Conservation (phyloP, 1,140 invertebrate species). For the Zelostemma sp. region DNA sequence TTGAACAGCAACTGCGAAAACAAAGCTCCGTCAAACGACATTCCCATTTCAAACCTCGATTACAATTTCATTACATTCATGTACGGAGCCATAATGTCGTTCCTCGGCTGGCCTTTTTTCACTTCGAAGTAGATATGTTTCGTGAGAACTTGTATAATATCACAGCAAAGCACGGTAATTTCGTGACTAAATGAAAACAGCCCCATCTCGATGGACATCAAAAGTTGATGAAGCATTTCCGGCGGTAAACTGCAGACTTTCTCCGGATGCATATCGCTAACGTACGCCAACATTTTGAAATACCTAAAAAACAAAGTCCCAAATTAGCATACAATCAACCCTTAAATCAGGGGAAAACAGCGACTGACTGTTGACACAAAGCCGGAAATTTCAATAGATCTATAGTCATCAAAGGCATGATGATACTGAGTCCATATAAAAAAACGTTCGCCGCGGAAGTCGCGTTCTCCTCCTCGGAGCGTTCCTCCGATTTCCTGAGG, state of each 20-base stretch:
- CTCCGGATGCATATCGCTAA: slow-evolving; percentile 78
- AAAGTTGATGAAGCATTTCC: slow-evolving; percentile 73
- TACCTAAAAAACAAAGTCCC: slow-evolving; percentile 57
- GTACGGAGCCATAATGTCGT: slow-evolving; percentile 75
- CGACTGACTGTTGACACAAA: slow-evolving; percentile 75
- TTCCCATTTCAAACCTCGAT: slow-evolving; percentile 14
- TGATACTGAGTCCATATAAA: slow-evolving; percentile 78
- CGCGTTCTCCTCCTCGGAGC: slow-evolving; percentile 35
- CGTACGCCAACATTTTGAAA: slow-evolving; percentile 75
- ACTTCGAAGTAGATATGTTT: slow-evolving; percentile 64
- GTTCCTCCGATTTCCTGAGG: slow-evolving; percentile 60
- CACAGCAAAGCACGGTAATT: slow-evolving; percentile 75
- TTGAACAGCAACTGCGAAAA: slow-evolving; percentile 75
- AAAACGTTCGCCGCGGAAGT: slow-evolving; percentile 76
- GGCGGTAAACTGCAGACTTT: slow-evolving; percentile 72
- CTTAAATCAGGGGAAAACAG: not conserved
- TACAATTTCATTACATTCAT: slow-evolving; percentile 79
- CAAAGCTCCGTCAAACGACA: slow-evolving; percentile 12
- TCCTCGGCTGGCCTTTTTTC: slow-evolving; percentile 63
- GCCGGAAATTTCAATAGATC: slow-evolving; percentile 80
- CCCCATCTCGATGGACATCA: slow-evolving; percentile 78
- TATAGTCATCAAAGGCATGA: slow-evolving; percentile 83
- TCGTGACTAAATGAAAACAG: slow-evolving; percentile 78
- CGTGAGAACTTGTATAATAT: slow-evolving; percentile 74
- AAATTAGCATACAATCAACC: slow-evolving; percentile 6